Percentiles rank a stretch among this genome's conserved stretches.
Conservation (phyloP, 2,888 invertebrate genomes). For the Microdon myrmicae region DNA sequence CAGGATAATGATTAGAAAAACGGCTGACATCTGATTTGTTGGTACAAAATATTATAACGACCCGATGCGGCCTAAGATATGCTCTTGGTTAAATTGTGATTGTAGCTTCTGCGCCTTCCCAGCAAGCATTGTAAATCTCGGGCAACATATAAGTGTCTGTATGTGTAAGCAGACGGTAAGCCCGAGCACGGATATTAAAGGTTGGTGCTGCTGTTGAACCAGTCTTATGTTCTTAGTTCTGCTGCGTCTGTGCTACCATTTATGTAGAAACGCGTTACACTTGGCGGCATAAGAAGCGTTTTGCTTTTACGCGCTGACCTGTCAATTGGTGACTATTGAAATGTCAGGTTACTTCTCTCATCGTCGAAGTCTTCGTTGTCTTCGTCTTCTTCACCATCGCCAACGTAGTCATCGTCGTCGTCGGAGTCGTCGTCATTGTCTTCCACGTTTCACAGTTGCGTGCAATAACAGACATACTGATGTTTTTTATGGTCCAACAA, state of each 20-base stretch:
- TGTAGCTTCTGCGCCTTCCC: neutral
- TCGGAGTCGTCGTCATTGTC: no score
- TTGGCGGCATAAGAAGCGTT: conserved; percentile 50
- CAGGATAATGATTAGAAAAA: conserved; percentile 62
- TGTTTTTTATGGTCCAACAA: conserved; percentile 46
- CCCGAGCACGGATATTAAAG: neutral
- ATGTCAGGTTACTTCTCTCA: conserved; percentile 59
- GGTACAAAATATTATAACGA: conserved; percentile 65
- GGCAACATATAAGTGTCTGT: conserved; percentile 17
- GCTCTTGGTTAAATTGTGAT: conserved; percentile 31
- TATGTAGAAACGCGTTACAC: conserved; percentile 38
- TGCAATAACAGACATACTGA: conserved; percentile 38
- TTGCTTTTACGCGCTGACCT: conserved; percentile 64
- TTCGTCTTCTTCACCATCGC: conserved; percentile 28
- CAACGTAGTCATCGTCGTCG: conserved; percentile 1
- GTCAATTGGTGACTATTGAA: conserved; percentile 66
- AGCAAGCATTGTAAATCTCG: conserved; percentile 47
- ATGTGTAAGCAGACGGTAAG: no score
- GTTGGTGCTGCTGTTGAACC: conserved; percentile 7
- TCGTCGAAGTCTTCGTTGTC: conserved; percentile 3
- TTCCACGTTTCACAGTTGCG: no score
- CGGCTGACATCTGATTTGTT: conserved; percentile 65
- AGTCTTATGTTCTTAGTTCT: conserved; percentile 19
- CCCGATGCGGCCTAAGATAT: conserved; percentile 59
- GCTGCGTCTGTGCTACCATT: conserved; percentile 36